phyloP scores from a whole-genome alignment of 2,113 vertebrate genomes.

The Urocynchramus pylzowi region DNA sequence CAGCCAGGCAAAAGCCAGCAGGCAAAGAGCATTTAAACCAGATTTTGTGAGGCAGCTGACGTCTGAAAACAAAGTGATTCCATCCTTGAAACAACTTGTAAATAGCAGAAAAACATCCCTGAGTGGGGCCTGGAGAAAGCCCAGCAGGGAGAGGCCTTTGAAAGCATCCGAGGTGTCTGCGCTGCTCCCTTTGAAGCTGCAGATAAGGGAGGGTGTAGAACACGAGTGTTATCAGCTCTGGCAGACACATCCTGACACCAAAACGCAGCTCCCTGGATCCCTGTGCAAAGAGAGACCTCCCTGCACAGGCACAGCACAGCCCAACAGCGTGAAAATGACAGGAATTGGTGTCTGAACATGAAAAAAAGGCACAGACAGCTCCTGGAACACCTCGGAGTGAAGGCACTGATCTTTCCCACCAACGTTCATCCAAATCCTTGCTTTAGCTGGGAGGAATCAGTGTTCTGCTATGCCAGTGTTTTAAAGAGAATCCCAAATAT shows the following conservation, averaged over 20 bases:
- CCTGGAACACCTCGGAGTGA: not conserved
- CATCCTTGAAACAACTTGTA: not conserved
- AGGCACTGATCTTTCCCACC: not conserved
- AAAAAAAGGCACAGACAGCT: not conserved
- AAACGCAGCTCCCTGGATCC: not conserved
- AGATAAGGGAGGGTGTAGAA: not conserved
- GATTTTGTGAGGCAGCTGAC: not conserved
- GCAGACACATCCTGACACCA: not conserved
- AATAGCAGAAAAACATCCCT: not conserved
- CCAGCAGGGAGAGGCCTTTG: not conserved
- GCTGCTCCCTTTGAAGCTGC: not conserved
- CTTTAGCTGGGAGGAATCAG: fast-evolving
- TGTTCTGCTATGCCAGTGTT: fast-evolving
- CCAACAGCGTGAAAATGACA: fast-evolving
- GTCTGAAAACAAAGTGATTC: not conserved
- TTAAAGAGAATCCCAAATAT: not conserved
- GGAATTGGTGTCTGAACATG: fast-evolving
- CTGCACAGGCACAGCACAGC: not conserved
- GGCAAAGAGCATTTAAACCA: not conserved
- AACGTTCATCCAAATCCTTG: fast-evolving
- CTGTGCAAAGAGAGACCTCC: not conserved
- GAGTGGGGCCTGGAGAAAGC: not conserved
- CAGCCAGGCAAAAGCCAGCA: not conserved
- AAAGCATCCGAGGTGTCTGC: not conserved
- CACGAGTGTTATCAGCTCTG: not conserved